These are phyloP conservation scores for Armadillidium nasatum DNA, from an alignment of 1,140 invertebrate species.

Conservation along the genomic window DNA sequence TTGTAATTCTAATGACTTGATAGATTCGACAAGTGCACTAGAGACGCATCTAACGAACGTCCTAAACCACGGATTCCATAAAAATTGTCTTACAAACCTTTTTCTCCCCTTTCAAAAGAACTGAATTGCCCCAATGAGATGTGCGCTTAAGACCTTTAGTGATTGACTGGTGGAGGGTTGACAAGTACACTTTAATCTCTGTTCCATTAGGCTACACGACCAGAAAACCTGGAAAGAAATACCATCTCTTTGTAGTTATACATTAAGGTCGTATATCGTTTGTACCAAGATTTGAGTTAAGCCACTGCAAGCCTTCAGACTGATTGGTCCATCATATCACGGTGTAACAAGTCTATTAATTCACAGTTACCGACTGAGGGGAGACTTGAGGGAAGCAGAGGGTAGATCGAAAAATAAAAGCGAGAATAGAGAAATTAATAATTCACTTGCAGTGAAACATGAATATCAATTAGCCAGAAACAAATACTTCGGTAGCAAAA, in stretches of 20 bases:
- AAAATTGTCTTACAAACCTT: neutral
- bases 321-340: conserved; percentile 58
- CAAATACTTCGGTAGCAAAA: neutral
- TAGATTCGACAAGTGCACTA: conserved; percentile 37
- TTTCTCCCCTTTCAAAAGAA: neutral
- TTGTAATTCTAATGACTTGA: conserved; percentile 39
- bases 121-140: neutral
- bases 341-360: conserved; percentile 58
- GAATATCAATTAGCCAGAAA: conserved; percentile 4
- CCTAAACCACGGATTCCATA: neutral
- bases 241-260: neutral
- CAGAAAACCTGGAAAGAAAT: conserved; percentile 49
- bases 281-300: conserved; percentile 55
- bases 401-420: conserved; percentile 11
- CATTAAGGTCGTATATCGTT: conserved; percentile 50
- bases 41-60: neutral
- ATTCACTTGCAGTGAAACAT: neutral
- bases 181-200: conserved; percentile 46
- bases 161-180: conserved; percentile 37
- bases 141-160: conserved; percentile 4
- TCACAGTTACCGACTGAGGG: conserved; percentile 63
- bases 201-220: conserved; percentile 48
- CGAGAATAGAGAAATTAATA: neutral
- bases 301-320: conserved; percentile 56
- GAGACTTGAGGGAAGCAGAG: conserved; percentile 9